These are phyloP conservation scores for Oscheius myriophilus DNA, from an alignment of 2,888 invertebrate genomes.

Conservation along the genomic window DNA sequence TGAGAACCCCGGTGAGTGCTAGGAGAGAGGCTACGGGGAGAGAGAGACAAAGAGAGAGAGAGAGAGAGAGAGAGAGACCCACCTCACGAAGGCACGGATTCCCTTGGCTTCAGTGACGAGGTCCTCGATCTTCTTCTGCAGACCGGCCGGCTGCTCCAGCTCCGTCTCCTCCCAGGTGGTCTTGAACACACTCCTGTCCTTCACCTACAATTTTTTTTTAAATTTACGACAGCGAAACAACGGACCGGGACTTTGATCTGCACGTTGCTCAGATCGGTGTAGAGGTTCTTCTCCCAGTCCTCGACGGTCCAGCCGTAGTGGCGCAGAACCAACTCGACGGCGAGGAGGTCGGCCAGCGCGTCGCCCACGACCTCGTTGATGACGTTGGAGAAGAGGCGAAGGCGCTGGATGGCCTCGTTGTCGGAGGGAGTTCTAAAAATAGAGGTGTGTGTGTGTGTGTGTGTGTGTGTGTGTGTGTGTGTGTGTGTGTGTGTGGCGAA, in stretches of 20 bases:
- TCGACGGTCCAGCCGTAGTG: slow-evolving; percentile 82
- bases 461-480: too few species aligned
- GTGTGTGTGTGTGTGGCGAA: too few species aligned
- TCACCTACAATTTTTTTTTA: slow-evolving; percentile 68
- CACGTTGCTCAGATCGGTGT: slow-evolving; percentile 86
- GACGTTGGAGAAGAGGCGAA: slow-evolving; percentile 49
- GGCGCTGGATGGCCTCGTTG: slow-evolving; percentile 31
- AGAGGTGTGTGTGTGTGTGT: too few species aligned
- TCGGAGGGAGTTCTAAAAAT: background rate
- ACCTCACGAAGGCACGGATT: slow-evolving; percentile 88
- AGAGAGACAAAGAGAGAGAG: too few species aligned
- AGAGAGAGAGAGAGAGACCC: slow-evolving; percentile 32
- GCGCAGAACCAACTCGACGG: slow-evolving; percentile 89
- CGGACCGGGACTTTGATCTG: slow-evolving; percentile 88
- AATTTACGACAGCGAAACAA: slow-evolving; percentile 68
- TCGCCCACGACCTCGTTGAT: slow-evolving; percentile 80
- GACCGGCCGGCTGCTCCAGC: slow-evolving; percentile 82
- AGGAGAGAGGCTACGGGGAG: too few species aligned
- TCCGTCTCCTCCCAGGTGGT: slow-evolving; percentile 88
- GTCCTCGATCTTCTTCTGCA: slow-evolving; percentile 78
- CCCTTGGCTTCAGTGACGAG: slow-evolving; percentile 79
- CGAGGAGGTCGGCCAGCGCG: slow-evolving; percentile 91
- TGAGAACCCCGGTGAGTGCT: too few species aligned
- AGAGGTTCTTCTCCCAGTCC: slow-evolving; percentile 83
- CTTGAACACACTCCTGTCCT: slow-evolving; percentile 85